Conservation (phyloP, 2,113 vertebrate genomes). For the Pelecanoides urinatrix region DNA sequence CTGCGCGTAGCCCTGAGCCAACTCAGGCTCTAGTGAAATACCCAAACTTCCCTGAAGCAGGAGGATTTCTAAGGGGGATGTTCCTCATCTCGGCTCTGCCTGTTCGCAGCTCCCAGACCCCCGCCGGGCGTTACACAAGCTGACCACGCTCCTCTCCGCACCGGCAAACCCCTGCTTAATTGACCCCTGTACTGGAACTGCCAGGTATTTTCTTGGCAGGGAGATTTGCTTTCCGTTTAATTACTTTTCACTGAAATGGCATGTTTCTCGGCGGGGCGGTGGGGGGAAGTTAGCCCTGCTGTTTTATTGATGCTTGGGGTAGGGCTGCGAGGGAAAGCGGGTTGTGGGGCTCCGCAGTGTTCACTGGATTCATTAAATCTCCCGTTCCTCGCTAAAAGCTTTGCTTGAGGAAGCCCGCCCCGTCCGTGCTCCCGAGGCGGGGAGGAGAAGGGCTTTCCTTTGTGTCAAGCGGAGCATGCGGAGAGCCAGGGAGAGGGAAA, state of each 20-base stretch:
- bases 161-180: not conserved
- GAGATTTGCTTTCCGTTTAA: conserved; percentile 52
- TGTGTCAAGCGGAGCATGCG: conserved; percentile 28
- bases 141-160: not conserved
- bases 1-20: fast-evolving
- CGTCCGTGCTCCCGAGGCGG: fast-evolving
- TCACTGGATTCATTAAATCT: not conserved
- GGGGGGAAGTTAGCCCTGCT: not conserved
- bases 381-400: not conserved
- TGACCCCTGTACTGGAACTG: not conserved
- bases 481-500: not conserved
- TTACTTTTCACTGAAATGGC: conserved; percentile 55
- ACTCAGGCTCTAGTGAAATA: not conserved
- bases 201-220: conserved; percentile 59
- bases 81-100: not conserved
- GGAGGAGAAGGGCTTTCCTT: conserved; percentile 52
- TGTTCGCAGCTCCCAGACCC: not conserved
- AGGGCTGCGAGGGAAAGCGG: not conserved
- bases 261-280: not conserved
- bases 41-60: fast-evolving
- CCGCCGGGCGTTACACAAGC: not conserved
- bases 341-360: not conserved
- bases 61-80: not conserved
- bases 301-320: conserved; percentile 36
- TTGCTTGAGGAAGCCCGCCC: not conserved